Conservation (phyloP, 2,888 invertebrate species). For the Incurvaria masculella region DNA sequence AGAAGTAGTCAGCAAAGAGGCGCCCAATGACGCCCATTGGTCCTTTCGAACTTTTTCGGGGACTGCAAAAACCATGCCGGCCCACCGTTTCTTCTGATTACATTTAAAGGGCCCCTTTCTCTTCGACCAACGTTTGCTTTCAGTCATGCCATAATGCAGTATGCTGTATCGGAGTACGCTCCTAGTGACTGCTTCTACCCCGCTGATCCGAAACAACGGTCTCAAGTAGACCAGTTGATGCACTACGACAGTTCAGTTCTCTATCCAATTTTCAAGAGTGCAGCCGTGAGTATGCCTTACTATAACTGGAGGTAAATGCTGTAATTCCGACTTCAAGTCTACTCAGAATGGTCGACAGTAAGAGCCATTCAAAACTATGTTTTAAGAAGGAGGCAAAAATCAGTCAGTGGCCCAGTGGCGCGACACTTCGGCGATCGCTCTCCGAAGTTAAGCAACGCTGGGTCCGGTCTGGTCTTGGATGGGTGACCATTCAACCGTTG, state of each 20-base stretch:
- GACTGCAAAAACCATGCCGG: not conserved
- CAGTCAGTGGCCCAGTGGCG: no score
- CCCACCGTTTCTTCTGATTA: not conserved
- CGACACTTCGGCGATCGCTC: no score
- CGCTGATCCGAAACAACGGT: constrained; percentile 27
- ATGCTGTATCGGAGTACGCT: constrained; percentile 30
- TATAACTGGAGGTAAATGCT: no score
- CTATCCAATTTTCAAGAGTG: constrained; percentile 30
- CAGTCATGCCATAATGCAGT: constrained; percentile 34
- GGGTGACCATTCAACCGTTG: no score
- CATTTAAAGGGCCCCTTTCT: not conserved
- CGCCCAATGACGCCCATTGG: not conserved
- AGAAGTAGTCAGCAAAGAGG: not conserved
- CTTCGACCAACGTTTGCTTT: constrained; percentile 8
- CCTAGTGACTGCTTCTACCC: constrained; percentile 24
- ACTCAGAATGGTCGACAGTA: not conserved
- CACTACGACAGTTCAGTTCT: constrained; percentile 30
- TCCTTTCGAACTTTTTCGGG: not conserved
- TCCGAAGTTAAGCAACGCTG: no score
- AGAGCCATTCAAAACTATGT: no score
- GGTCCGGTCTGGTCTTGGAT: no score
- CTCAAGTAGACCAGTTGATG: constrained; percentile 29
- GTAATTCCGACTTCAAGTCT: constrained; percentile 8
- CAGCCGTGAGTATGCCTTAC: constrained; percentile 26
- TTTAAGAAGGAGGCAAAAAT: no score